Evolutionary conservation across 2,113 vertebrate species (phyloP), one percentile per base, ranked within the genome.

Genomic region (Formicarius rufipectus): DNA sequence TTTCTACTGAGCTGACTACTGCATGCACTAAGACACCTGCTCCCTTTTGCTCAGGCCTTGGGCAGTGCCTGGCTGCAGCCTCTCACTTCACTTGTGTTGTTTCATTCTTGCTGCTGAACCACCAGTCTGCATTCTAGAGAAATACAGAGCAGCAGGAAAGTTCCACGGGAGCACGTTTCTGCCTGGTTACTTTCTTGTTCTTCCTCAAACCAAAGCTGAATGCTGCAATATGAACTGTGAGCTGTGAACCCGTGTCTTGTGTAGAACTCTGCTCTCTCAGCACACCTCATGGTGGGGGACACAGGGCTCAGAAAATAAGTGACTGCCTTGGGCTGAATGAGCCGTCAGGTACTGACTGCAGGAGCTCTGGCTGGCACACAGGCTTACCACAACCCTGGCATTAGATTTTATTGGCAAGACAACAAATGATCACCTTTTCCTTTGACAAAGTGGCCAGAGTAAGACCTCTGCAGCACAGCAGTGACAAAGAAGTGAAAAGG

Each of bases 261-360:
- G 53, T 5, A 21, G 42, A 24, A 3, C 75, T 40, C 69, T 68
- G n/a, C 42, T 63, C 39, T 71, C 79, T 78, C 76, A 64, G 58
- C 33, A 9, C 27, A 5, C 39, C 39, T 25, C 16, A 17, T 0
- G 7, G 52, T 39, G 31, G 44, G 31, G 83, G 30, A 35, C 52
- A 82, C n/a, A n/a, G n/a, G 67, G 21, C 39, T 52, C 2, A 4
- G 42, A 45, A 50, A 56, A 6, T 50, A 42, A 45, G 56, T 16
- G 39, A 6, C 21, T 75, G 74, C 39, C 79, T 79, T 88, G 71
- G 68, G 12, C 47, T 85, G 86, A 56, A 30, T 12, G 44, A 45
- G 30, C 76, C 40, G 30, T 23, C 80, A 45, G 0, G 0, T 37
- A n/a, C 31, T 5, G 28, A 15, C 37, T 23, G 31, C 6, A 50